Evolutionary conservation across 2,888 invertebrate species (phyloP), one percentile per base, ranked within the genome.

Genomic region (Eupithecia dodoneata): DNA sequence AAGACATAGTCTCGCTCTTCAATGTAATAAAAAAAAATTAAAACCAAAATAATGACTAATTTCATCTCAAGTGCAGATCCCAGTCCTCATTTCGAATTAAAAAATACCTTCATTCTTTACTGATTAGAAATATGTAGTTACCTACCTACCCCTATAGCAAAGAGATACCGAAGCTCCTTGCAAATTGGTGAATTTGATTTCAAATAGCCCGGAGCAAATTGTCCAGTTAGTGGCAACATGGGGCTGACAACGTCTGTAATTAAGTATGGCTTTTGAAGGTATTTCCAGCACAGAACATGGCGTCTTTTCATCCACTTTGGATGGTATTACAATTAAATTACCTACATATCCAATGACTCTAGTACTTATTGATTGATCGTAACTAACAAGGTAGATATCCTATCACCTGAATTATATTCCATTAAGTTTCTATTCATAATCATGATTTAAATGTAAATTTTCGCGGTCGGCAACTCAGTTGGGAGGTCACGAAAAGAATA

Each of bases 141-240:
- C 7, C 18, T 52, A n/a, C 52, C 9, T 18, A 47, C 47, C 47
- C 70, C n/a, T 70, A 72, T 47, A 75, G 72, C 65, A 42, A 73
- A 72, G 66, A 66, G 71, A 73, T 52, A 30, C 15, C 72, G 63
- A 52, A 41, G 65, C 41, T 76, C 65, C 76, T 72, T 65, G 78
- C 72, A 74, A 78, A 78, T 76, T 78, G 74, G 72, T 10, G 72
- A 79, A 79, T 76, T 72, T 13, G 55, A 79, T 79, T 76, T 71
- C 79, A 76, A 74, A 76, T 72, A 76, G 76, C 76, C 55, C n/a
- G 52, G 41, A 65, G 79, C 72, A 73, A 74, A 76, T 74, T 79
- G 76, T 69, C 72, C 74, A 76, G 76, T 72, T 76, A 76, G 74
- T 59, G 74, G 65, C 65, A 74, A 44, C 44, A 73, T 71, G 45